A percentile compares a stretch with the other conserved stretches of the same genome.
phyloP scores from a whole-genome alignment of 2,113 vertebrate genomes.

The Hippocampus guttulatus region DNA sequence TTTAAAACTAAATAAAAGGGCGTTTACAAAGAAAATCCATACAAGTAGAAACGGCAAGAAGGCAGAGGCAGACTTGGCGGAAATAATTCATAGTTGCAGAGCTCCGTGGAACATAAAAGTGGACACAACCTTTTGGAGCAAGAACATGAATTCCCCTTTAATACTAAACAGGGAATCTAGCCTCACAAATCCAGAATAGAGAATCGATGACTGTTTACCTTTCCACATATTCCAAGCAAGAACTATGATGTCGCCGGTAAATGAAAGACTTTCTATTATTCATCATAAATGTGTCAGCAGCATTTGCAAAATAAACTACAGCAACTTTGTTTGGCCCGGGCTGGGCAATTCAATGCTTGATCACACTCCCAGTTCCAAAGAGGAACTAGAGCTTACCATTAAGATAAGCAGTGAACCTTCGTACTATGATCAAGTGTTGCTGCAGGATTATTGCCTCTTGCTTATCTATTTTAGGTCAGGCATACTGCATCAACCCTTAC shows the following conservation, averaged over 20 bases:
- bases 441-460: slow-evolving; percentile 38
- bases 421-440: slow-evolving; percentile 34
- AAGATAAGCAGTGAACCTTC: slow-evolving; percentile 37
- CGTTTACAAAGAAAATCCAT: no score
- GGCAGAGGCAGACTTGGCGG: no score
- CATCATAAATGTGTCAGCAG: slow-evolving; percentile 3
- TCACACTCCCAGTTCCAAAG: background rate
- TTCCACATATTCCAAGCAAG: slow-evolving; percentile 23
- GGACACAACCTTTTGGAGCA: no score
- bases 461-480: slow-evolving; percentile 55
- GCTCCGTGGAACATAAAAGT: no score
- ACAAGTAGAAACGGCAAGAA: no score
- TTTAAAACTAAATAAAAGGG: no score
- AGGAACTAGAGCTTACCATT: slow-evolving; percentile 16
- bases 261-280: slow-evolving; percentile 13
- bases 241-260: background rate
- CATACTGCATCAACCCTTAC: slow-evolving; percentile 17
- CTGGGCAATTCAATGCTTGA: slow-evolving; percentile 3
- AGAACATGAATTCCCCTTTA: no score
- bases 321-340: slow-evolving; percentile 1
- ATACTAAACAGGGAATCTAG: no score
- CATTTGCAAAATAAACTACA: slow-evolving; percentile 6
- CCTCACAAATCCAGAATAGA: background rate
- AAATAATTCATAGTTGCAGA: no score
- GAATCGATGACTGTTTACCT: background rate